phyloP scores from a whole-genome alignment of 2,888 invertebrate genomes.

The Lycia hirtaria region DNA sequence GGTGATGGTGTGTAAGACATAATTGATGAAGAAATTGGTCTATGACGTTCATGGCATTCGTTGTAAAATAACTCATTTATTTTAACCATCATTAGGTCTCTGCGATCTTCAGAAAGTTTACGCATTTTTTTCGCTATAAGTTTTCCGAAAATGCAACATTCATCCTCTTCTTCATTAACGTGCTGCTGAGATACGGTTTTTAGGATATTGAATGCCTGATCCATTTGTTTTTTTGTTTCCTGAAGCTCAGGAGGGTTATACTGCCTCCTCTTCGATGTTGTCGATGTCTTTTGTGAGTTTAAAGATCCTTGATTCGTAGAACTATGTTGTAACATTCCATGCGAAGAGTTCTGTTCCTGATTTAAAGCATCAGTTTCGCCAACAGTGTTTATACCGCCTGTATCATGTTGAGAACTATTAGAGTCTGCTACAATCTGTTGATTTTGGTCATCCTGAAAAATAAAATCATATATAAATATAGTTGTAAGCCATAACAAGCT shows the following conservation, averaged over 20 bases:
- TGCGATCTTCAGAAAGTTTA: conserved; percentile 11
- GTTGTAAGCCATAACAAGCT: no score
- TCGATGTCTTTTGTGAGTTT: neutral
- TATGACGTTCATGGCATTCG: conserved; percentile 6
- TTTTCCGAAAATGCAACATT: conserved; percentile 8
- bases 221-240: conserved; percentile 25
- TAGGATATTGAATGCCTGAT: conserved; percentile 14
- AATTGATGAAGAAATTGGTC: conserved; percentile 1
- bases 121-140: conserved; percentile 9
- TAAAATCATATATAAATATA: neutral
- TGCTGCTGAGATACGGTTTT: conserved; percentile 10
- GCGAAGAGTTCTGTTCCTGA: no score
- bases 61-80: conserved; percentile 9
- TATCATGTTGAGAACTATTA: conserved; percentile 5
- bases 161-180: conserved; percentile 8
- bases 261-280: conserved; percentile 2
- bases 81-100: conserved; percentile 11
- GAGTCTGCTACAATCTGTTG: conserved; percentile 1
- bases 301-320: conserved; percentile 6
- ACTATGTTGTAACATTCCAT: conserved; percentile 5
- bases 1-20: neutral
- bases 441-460: conserved; percentile 4
- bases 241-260: conserved; percentile 17
- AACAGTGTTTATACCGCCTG: conserved; percentile 5
- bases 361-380: conserved; percentile 2